A percentile compares a stretch with the other conserved stretches of the same genome.
phyloP scores from a whole-genome alignment of 2,888 invertebrate species.

The Pristionchus arcanus region DNA sequence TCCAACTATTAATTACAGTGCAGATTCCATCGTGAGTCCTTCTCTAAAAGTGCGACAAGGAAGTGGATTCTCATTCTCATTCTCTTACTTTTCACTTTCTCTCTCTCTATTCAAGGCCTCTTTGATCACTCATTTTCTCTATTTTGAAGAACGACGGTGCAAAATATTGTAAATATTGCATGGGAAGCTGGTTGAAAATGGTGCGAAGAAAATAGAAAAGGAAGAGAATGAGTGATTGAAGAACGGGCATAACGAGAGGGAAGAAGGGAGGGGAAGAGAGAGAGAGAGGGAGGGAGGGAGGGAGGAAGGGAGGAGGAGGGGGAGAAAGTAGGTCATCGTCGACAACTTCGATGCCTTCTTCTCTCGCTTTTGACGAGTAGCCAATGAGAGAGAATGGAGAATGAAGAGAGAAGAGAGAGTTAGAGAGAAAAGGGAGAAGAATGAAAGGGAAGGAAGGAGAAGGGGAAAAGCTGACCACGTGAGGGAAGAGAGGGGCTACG shows the following conservation, averaged over 20 bases:
- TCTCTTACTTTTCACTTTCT: not conserved
- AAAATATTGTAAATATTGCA: not conserved
- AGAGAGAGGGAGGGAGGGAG: not conserved
- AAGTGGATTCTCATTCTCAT: not conserved
- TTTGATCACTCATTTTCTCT: not conserved
- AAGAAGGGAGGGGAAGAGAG: constrained; percentile 5
- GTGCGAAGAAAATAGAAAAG: not conserved
- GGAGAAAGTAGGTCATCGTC: not conserved
- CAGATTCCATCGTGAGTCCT: not conserved
- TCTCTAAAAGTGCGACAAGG: not conserved
- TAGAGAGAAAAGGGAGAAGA: constrained; percentile 46
- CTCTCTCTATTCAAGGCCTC: not conserved
- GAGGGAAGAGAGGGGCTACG: not conserved
- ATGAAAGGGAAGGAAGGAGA: not conserved
- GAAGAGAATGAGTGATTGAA: not conserved
- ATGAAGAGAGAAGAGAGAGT: not conserved
- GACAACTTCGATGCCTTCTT: not conserved
- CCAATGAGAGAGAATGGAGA: not conserved
- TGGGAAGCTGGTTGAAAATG: not conserved
- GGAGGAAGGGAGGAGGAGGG: constrained; percentile 32
- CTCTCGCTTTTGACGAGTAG: not conserved
- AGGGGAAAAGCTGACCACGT: constrained; percentile 44
- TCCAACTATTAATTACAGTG: not conserved
- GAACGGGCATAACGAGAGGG: not conserved
- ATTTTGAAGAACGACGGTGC: not conserved